A percentile compares a stretch with the other conserved stretches of the same genome.
These are phyloP conservation scores for Rhizomys pruinosus DNA, from an alignment of 2,113 vertebrate genomes.

Conservation along the genomic window DNA sequence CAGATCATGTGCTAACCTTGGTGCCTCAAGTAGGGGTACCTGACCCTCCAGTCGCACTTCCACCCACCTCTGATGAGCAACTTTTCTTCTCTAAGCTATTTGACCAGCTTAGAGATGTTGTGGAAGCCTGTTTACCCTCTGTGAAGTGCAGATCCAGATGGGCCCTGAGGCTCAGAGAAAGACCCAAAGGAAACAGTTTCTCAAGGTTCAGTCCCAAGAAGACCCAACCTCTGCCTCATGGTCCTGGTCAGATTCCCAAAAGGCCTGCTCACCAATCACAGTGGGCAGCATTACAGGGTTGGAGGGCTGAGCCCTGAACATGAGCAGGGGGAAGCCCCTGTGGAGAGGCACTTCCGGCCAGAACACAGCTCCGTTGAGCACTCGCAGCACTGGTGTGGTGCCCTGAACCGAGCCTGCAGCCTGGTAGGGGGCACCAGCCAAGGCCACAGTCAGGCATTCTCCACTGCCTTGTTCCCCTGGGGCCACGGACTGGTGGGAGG, in stretches of 20 bases:
- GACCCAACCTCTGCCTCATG: not conserved
- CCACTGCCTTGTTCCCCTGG: constrained; percentile 1
- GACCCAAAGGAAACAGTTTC: not conserved
- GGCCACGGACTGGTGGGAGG: constrained; percentile 64
- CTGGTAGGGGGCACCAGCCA: constrained; percentile 83
- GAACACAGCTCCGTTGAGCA: constrained; percentile 89
- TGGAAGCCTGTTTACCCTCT: not conserved
- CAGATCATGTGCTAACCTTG: not conserved
- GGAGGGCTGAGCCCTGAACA: constrained; percentile 87
- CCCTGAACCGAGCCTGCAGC: constrained; percentile 89
- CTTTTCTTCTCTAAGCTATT: not conserved
- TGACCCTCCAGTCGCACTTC: not conserved
- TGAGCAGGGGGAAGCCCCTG: constrained; percentile 86
- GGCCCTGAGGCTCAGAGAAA: not conserved
- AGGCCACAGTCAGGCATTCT: constrained; percentile 75
- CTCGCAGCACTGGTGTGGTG: constrained; percentile 87
- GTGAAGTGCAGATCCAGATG: not conserved
- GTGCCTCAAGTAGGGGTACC: not conserved
- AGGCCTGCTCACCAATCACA: constrained; percentile 87
- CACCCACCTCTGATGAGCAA: not conserved
- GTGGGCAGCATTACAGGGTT: constrained; percentile 84
- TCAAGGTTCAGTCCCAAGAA: not conserved
- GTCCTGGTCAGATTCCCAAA: no score
- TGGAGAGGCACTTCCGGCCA: constrained; percentile 88
- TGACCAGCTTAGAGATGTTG: not conserved